A percentile compares a stretch with the other conserved stretches of the same genome.
phyloP scores from a whole-genome alignment of 2,888 invertebrate genomes.

The Gastrophysa polygoni region DNA sequence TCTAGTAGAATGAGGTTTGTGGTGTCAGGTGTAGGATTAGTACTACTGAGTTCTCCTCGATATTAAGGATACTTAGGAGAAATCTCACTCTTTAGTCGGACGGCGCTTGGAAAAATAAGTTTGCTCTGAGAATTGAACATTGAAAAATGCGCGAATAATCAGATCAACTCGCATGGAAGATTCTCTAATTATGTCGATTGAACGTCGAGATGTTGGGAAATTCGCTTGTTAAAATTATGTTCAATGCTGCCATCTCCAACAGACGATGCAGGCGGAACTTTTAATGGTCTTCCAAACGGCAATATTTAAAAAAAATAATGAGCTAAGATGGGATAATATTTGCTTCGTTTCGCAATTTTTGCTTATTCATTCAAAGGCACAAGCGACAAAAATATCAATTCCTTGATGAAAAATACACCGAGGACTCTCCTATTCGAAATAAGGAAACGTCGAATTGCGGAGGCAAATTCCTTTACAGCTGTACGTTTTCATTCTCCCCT shows the following conservation, averaged over 20 bases:
- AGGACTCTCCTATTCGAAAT: no score
- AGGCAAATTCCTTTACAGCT: no score
- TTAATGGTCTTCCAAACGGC: slow-evolving; percentile 47
- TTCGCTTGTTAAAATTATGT: slow-evolving; percentile 48
- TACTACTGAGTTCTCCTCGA: no score
- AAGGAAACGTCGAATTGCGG: no score
- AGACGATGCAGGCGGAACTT: slow-evolving; percentile 46
- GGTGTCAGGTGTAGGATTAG: no score
- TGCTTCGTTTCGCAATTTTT: slow-evolving; percentile 18
- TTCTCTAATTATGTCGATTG: slow-evolving; percentile 41
- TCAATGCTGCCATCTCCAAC: slow-evolving; percentile 41
- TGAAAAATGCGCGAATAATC: slow-evolving; percentile 56
- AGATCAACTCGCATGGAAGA: slow-evolving; percentile 36
- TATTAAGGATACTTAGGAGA: no score
- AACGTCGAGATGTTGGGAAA: slow-evolving; percentile 40
- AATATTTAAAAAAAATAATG: slow-evolving; percentile 48
- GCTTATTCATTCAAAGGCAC: no score
- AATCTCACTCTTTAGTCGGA: no score
- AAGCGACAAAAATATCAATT: no score
- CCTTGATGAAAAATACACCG: no score
- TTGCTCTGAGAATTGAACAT: slow-evolving; percentile 38
- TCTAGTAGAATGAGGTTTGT: no score
- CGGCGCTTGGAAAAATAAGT: no score
- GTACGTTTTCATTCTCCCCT: background rate
- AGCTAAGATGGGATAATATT: slow-evolving; percentile 40